Percentiles rank a stretch among this genome's conserved stretches.
phyloP scores from a whole-genome alignment of 2,888 invertebrate genomes.

The Ametastegia equiseti region DNA sequence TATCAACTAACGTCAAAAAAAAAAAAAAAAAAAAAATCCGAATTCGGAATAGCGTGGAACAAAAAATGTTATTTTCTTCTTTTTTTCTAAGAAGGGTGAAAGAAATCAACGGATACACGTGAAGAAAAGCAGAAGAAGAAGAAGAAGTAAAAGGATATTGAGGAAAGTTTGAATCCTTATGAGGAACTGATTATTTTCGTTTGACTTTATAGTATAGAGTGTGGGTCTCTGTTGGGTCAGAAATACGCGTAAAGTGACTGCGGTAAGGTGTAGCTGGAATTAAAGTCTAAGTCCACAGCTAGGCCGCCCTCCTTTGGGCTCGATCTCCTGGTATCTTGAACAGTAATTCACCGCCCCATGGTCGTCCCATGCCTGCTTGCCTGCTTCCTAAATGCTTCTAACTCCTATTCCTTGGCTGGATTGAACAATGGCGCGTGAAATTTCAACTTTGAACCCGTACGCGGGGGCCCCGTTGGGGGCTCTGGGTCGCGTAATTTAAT shows the following conservation, averaged over 20 bases:
- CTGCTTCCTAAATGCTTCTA: constrained; percentile 71
- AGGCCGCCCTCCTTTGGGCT: constrained; percentile 49
- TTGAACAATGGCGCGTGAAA: constrained; percentile 75
- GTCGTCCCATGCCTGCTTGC: constrained; percentile 54
- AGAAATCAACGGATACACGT: too few relatives aligned
- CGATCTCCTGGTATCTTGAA: constrained; percentile 61
- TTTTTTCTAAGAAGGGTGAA: too few relatives aligned
- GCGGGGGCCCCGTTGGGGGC: constrained; percentile 50
- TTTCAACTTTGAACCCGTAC: constrained; percentile 71
- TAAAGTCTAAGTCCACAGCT: constrained; percentile 67
- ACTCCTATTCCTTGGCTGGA: constrained; percentile 71
- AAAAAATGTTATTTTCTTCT: not conserved
- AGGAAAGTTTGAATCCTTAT: not conserved
- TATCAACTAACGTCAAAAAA: constrained; percentile 22
- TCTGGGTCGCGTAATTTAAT: constrained; percentile 69
- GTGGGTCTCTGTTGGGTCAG: constrained; percentile 61
- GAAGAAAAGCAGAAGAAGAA: not conserved
- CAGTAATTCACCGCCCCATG: constrained; percentile 64
- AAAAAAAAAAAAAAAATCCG: not conserved
- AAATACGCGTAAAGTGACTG: constrained; percentile 53
- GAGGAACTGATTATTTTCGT: constrained; percentile 59
- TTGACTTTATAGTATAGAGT: too few relatives aligned
- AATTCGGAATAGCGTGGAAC: not conserved
- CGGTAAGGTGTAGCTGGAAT: constrained; percentile 65
- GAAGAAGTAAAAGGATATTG: not conserved